phyloP scores from a whole-genome alignment of 1,140 invertebrate species.

The Bombyx mori region ASM3026992v2 NC_085113.1:10864001-10864500 shows the following conservation, averaged over 20 bases:
- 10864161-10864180: conserved; percentile 92
- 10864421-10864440: no score
- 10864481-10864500: no score
- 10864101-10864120: conserved; percentile 88
- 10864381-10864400: no score
- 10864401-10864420: no score
- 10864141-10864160: conserved; percentile 90
- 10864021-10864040: conserved; percentile 91
- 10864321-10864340: no score
- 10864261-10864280: conserved; percentile 87
- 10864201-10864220: conserved; percentile 89
- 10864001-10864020: conserved; percentile 79
- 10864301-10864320: no score
- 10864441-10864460: no score
- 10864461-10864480: no score
- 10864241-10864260: conserved; percentile 87
- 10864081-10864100: conserved; percentile 81
- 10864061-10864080: conserved; percentile 82
- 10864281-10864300: conserved; percentile 4
- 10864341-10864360: no score
- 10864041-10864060: conserved; percentile 82
- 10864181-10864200: conserved; percentile 89
- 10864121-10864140: conserved; percentile 85
- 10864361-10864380: no score
- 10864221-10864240: conserved; percentile 88